Percentiles rank a stretch among this genome's conserved stretches.
phyloP scores from a whole-genome alignment of 92 coral and sea anemone species.

The Virgularia gustaviana region DNA sequence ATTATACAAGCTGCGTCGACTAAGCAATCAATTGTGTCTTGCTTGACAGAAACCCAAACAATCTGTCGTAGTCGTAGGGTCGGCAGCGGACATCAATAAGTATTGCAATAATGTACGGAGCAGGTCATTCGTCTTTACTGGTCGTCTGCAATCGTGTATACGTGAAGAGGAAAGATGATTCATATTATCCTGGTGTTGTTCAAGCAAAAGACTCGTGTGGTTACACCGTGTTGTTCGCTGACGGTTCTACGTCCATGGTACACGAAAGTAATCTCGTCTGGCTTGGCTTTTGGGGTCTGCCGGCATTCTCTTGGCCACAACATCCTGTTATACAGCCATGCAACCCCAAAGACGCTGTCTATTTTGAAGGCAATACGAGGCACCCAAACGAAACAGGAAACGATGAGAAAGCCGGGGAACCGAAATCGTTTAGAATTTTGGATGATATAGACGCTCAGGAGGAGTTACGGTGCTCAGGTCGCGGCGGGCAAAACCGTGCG shows the following conservation, averaged over 20 bases:
- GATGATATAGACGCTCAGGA: too few species aligned
- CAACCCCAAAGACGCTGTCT: too few species aligned
- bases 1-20: neutral
- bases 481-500: too few species aligned
- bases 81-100: too few species aligned
- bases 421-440: too few species aligned
- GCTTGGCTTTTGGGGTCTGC: neutral
- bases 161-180: constrained; percentile 17
- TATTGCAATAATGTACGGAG: neutral
- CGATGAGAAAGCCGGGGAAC: too few species aligned
- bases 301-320: neutral
- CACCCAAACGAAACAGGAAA: too few species aligned
- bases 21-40: too few species aligned
- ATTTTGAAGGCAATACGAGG: too few species aligned
- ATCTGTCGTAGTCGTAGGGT: too few species aligned
- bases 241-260: neutral
- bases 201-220: neutral
- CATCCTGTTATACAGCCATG: neutral
- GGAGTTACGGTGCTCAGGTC: too few species aligned
- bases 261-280: neutral
- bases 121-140: neutral
- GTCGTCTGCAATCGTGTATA: constrained; percentile 8
- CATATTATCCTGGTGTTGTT: constrained; percentile 2
- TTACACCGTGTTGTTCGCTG: neutral
- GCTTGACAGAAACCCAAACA: too few species aligned